Conservation (phyloP, 2,113 vertebrate species). For the Stercorarius parasiticus region DNA sequence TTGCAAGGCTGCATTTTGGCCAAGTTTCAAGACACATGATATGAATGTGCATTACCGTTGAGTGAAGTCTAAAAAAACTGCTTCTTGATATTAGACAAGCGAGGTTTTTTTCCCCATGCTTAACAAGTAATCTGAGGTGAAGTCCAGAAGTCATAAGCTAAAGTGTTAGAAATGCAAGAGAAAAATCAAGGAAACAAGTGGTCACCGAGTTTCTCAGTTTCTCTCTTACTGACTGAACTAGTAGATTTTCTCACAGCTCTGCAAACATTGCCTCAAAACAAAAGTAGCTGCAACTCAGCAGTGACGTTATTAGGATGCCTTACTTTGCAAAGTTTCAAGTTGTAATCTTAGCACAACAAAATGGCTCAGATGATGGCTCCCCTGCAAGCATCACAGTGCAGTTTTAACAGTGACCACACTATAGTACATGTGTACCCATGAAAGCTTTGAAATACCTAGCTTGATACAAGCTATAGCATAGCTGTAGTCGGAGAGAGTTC, state of each 20-base stretch:
- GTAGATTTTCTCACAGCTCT: neutral
- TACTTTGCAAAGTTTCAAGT: neutral
- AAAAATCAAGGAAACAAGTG: neutral
- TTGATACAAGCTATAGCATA: neutral
- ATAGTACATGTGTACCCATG: neutral
- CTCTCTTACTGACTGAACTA: neutral
- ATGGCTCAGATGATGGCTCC: neutral
- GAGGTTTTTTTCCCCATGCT: neutral
- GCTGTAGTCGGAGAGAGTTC: neutral
- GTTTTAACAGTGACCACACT: neutral
- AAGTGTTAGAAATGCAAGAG: neutral
- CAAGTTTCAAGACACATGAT: neutral
- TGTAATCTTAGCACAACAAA: neutral
- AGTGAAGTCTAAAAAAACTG: neutral
- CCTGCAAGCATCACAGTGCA: neutral
- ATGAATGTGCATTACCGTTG: neutral
- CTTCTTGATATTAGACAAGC: slow-evolving; percentile 22
- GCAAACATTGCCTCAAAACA: neutral
- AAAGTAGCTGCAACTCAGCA: slow-evolving; percentile 1
- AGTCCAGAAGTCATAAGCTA: neutral
- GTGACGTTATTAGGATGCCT: neutral
- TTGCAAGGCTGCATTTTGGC: slow-evolving; percentile 3
- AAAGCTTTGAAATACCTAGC: neutral
- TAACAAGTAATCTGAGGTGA: slow-evolving; percentile 6
- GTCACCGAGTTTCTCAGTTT: neutral